Evolutionary conservation across 2,797 vertebrate species (phyloP).

Genomic region (Acanthornis magna): DNA sequence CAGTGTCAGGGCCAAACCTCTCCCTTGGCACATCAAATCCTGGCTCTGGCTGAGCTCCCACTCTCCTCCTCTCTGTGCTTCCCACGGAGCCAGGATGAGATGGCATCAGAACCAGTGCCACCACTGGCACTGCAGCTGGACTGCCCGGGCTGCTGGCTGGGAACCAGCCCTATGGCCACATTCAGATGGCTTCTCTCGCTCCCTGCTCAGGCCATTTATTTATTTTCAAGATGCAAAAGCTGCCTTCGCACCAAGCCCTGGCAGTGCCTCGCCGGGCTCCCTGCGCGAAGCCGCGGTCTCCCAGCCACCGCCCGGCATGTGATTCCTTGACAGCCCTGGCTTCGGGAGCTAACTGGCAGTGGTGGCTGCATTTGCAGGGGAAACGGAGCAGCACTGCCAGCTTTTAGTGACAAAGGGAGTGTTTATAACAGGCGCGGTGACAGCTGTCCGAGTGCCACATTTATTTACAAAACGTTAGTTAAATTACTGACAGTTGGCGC

Average conservation of each 20-base stretch:
- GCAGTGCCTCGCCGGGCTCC: background rate
- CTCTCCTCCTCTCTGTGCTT: background rate
- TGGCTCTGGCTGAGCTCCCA: background rate
- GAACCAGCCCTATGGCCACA: background rate
- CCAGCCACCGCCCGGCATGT: background rate
- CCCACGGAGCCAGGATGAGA: background rate
- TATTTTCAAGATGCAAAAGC: background rate
- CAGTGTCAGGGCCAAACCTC: fast-evolving
- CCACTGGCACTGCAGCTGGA: background rate
- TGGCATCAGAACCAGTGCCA: background rate
- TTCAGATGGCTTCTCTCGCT: background rate
- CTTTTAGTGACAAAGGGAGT: constrained; percentile 72
- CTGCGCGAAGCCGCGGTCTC: fast-evolving
- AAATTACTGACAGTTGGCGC: constrained; percentile 78
- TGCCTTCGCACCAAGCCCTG: background rate
- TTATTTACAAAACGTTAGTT: constrained; percentile 79
- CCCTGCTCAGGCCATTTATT: background rate
- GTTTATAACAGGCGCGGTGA: constrained; percentile 71
- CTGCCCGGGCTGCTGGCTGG: background rate
- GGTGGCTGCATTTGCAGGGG: constrained; percentile 34
- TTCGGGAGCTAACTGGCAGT: constrained; percentile 59
- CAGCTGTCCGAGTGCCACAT: constrained; percentile 78
- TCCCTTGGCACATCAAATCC: background rate
- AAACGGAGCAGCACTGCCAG: constrained; percentile 59
- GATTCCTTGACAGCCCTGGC: constrained; percentile 38